These are phyloP conservation scores for Avahi laniger DNA, from an alignment of 2,797 vertebrate species.

Conservation along the genomic window DNA sequence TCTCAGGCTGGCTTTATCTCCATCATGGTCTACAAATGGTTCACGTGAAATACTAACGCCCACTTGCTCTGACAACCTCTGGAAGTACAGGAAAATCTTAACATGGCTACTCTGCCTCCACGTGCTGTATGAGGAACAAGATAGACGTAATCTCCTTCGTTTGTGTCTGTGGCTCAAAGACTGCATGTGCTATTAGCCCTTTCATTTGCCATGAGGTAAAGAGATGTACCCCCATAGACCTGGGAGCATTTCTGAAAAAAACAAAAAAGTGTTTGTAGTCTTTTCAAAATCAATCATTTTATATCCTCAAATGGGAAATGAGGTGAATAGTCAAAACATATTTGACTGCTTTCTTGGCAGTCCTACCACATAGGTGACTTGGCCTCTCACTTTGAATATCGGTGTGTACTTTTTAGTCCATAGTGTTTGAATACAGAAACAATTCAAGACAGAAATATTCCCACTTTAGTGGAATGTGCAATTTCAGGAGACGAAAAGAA, in stretches of 20 bases:
- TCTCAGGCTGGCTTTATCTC: not conserved
- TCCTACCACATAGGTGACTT: not conserved
- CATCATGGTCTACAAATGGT: not conserved
- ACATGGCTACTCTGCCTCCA: not conserved
- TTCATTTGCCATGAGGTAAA: not conserved
- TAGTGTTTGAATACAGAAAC: not conserved
- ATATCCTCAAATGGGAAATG: not conserved
- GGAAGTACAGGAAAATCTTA: not conserved
- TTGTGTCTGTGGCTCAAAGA: not conserved
- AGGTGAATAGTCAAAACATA: not conserved
- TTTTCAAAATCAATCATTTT: not conserved
- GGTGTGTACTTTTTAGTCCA: not conserved
- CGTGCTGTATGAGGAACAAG: not conserved
- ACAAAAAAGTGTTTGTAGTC: not conserved
- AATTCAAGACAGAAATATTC: not conserved
- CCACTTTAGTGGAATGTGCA: not conserved
- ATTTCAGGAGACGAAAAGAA: not conserved
- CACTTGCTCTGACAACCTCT: not conserved
- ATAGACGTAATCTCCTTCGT: not conserved
- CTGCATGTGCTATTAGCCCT: not conserved
- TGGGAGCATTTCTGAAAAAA: not conserved
- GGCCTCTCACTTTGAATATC: not conserved
- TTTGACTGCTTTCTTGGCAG: not conserved
- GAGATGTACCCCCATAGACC: not conserved
- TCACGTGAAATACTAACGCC: not conserved